A percentile compares a stretch with the other conserved stretches of the same genome.
Evolutionary conservation across 2,888 invertebrate species (phyloP).

Genomic region (Odontocerum albicorne): DNA sequence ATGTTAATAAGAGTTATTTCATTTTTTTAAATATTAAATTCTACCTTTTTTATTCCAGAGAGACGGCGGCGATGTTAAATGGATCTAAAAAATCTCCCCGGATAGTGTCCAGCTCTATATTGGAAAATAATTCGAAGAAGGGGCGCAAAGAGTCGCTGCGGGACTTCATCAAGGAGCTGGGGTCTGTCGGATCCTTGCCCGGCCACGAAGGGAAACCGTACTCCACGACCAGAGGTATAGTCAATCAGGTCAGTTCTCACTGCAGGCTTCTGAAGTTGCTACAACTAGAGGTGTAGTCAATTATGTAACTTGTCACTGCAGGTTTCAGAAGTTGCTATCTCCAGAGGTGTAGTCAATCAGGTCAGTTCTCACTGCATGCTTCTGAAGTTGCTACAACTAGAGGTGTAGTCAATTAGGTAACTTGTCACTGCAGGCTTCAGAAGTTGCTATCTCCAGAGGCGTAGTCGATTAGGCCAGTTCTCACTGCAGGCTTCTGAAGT

Average conservation of each 20-base stretch:
- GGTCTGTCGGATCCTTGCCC: slow-evolving; percentile 55
- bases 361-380: slow-evolving; percentile 42
- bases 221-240: slow-evolving; percentile 51
- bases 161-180: slow-evolving; percentile 55
- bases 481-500: too few species aligned
- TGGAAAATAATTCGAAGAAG: slow-evolving; percentile 45
- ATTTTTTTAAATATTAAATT: too few species aligned
- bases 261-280: too few species aligned
- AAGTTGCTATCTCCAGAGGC: too few species aligned
- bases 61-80: slow-evolving; percentile 20
- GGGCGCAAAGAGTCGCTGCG: slow-evolving; percentile 56
- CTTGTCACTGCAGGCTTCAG: too few species aligned
- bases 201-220: slow-evolving; percentile 55
- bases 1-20: too few species aligned
- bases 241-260: slow-evolving; percentile 50
- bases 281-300: too few species aligned
- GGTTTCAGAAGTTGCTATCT: too few species aligned
- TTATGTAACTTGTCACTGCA: too few species aligned
- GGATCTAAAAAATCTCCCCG: slow-evolving; percentile 12
- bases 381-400: too few species aligned
- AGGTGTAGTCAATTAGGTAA: too few species aligned
- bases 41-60: too few species aligned
- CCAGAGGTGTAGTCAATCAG: slow-evolving; percentile 54
- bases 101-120: slow-evolving; percentile 12
- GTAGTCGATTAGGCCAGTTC: slow-evolving; percentile 52